A percentile compares a stretch with the other conserved stretches of the same genome.
Conservation (phyloP, 1,140 invertebrate genomes). For the Caenorhabditis briggsae region DNA sequence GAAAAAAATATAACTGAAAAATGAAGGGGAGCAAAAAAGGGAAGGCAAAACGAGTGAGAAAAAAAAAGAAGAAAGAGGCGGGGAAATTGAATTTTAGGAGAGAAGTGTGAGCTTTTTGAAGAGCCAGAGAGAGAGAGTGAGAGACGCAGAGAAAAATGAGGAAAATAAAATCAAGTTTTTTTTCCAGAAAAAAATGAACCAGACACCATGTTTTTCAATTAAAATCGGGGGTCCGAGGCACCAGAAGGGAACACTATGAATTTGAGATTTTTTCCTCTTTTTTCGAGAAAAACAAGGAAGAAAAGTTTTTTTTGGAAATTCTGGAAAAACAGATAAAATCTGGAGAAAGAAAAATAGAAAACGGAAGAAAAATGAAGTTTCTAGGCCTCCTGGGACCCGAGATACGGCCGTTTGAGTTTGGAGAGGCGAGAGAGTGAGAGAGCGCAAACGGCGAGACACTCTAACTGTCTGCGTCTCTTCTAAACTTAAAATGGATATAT, state of each 20-base stretch:
- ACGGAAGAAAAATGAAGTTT: background rate
- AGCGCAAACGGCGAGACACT: too few species aligned
- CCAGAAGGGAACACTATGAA: slow-evolving; percentile 15
- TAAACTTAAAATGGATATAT: too few species aligned
- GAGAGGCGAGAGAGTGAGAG: too few species aligned
- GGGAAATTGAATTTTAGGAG: slow-evolving; percentile 21
- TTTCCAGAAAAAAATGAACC: background rate
- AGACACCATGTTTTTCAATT: slow-evolving; percentile 8
- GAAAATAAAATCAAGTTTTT: background rate
- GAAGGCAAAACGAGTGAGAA: background rate
- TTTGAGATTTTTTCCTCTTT: background rate
- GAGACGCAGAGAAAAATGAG: background rate
- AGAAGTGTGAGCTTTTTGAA: background rate
- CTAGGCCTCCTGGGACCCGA: too few species aligned
- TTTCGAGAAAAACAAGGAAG: too few species aligned
- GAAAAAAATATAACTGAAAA: background rate
- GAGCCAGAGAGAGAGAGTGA: too few species aligned
- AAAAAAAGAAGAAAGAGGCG: background rate
- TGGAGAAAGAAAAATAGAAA: background rate
- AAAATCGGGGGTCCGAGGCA: background rate
- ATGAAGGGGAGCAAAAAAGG: background rate
- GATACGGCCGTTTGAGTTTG: too few species aligned
- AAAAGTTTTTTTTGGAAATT: too few species aligned
- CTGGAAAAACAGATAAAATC: too few species aligned
- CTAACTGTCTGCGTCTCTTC: too few species aligned